A percentile compares a stretch with the other conserved stretches of the same genome.
phyloP scores from a whole-genome alignment of 2,113 vertebrate genomes.

The Suncus etruscus region DNA sequence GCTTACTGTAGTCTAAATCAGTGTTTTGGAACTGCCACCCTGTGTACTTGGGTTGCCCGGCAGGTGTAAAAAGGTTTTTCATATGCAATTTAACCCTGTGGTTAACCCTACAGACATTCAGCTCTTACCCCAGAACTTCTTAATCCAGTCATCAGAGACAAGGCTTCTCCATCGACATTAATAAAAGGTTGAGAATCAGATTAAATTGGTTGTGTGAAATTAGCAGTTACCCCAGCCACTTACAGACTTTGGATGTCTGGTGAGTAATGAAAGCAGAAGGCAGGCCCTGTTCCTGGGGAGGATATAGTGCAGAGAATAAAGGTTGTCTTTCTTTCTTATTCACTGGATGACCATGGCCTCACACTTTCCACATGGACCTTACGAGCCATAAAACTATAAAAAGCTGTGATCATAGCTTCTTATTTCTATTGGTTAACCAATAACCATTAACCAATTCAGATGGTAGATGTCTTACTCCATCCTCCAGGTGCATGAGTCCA shows the following conservation, averaged over 20 bases:
- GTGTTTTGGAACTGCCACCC: too few relatives aligned
- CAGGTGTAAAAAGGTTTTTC: too few relatives aligned
- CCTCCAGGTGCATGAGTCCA: background rate
- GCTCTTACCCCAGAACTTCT: background rate
- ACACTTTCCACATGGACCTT: background rate
- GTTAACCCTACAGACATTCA: background rate
- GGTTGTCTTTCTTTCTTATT: background rate
- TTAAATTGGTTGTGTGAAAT: background rate
- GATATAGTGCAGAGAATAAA: background rate
- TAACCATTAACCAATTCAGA: background rate
- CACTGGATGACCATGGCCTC: background rate
- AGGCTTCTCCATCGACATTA: background rate
- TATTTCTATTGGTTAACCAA: background rate
- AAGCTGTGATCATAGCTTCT: background rate
- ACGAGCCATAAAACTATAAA: background rate
- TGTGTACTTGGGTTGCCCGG: too few relatives aligned
- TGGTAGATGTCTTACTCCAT: background rate
- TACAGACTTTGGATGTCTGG: background rate
- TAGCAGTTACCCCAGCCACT: background rate
- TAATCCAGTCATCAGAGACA: background rate
- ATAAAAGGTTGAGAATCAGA: slow-evolving; percentile 16
- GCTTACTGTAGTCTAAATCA: background rate
- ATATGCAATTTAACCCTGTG: background rate
- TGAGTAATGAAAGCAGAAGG: background rate
- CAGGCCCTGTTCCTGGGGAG: background rate